Evolutionary conservation across 2,888 invertebrate species (phyloP), one percentile per base, ranked within the genome.

Genomic region (Thera obeliscata): DNA sequence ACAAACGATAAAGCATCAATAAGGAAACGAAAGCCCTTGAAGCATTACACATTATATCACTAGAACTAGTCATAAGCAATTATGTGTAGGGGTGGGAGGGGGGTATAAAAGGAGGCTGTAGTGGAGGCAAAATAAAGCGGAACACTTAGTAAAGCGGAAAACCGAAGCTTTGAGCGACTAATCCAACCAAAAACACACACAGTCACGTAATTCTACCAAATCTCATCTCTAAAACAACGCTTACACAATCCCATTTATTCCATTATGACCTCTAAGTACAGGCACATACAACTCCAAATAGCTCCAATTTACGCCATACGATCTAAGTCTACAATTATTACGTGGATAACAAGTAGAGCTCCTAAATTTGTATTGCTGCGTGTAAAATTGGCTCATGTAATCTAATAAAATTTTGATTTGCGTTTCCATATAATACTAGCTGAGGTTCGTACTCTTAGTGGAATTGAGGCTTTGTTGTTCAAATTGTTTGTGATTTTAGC

Each of bases 191-290:
- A 59, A 61, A 41, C 61, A 57, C 35, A 46, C 46, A 52, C 54
- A 35, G 11, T 22, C 49, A 12, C 12, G 36, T 52, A 56, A 62
- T 65, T 58, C 56, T 36, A 8, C 56, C 22, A 56, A 66, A 66
- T 69, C 66, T n/a, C 41, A 41, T 43, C 36, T 56, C 43, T 46
- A n/a, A 41, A 56, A 61, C 49, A 67, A 52, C 52, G 46, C 58
- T 48, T 49, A 33, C 55, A 58, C 43, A 55, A 12, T 59, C 22
- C 41, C 48, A 46, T 61, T 64, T 56, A 65, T 60, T 38, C 66
- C 56, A 63, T 56, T 66, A 65, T 59, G 63, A 54, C 59, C 60
- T 41, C 9, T 65, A 65, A 66, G 50, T 56, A 56, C 60, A 60
- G 3, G 22, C 48, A 9, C 11, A 56, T 66, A 54, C 63, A 66